These are phyloP conservation scores for Ptychoptera albimana DNA, from an alignment of 2,888 invertebrate genomes.

Conservation along the genomic window DNA sequence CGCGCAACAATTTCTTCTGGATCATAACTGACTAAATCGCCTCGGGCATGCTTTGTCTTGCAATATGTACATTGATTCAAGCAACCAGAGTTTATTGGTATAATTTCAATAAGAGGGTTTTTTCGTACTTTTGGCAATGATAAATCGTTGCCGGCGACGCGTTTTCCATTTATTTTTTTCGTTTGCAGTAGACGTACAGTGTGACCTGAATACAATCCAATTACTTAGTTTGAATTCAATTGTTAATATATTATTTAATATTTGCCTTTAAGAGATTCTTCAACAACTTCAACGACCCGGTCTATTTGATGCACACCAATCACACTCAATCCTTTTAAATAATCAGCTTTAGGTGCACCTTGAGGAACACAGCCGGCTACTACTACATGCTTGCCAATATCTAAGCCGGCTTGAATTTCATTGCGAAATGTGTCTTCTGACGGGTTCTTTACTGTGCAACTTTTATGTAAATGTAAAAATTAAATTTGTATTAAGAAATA, in stretches of 20 bases:
- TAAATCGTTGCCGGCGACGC: constrained; percentile 75
- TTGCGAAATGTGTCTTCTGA: constrained; percentile 89
- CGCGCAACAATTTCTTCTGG: constrained; percentile 78
- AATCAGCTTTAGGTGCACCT: constrained; percentile 61
- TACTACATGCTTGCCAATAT: constrained; percentile 67
- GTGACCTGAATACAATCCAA: constrained; percentile 29
- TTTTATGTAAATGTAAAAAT: neutral
- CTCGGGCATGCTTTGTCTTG: constrained; percentile 94
- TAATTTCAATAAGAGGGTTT: constrained; percentile 94
- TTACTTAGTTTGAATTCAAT: no score
- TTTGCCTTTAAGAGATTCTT: constrained; percentile 78
- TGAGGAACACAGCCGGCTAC: constrained; percentile 98
- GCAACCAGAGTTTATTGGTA: constrained; percentile 91
- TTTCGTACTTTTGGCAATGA: constrained; percentile 85
- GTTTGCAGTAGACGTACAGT: constrained; percentile 63
- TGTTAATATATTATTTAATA: no score
- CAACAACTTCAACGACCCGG: constrained; percentile 91
- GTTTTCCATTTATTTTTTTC: constrained; percentile 62
- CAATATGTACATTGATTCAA: constrained; percentile 98
- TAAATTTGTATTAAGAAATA: neutral
- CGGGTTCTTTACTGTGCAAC: constrained; percentile 96
- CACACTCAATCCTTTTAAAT: constrained; percentile 58
- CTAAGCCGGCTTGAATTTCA: constrained; percentile 61
- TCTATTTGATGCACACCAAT: constrained; percentile 99
- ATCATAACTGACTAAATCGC: constrained; percentile 88